Evolutionary conservation across 2,888 invertebrate species (phyloP), one percentile per base, ranked within the genome.

Genomic region (Linnaemya vulpina): DNA sequence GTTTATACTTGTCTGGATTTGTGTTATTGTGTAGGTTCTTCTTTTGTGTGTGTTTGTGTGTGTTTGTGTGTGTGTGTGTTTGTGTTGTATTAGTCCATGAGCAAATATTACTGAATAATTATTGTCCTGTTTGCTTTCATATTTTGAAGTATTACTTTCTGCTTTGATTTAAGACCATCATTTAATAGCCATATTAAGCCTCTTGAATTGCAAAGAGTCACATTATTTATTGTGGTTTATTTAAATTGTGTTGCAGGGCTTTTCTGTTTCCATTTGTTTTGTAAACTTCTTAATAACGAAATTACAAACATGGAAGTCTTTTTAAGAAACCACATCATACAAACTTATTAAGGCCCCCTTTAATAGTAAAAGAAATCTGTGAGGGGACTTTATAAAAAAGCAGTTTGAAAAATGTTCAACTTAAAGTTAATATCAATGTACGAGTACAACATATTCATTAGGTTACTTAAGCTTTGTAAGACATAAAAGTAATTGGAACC

Each of bases 191-290:
- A 71, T 77, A 76, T 79, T 85, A 85, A 85, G 82, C 85, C 82
- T 62, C 78, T 79, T 78, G 68, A 71, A 67, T 82, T 74, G 85
- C 78, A 75, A 58, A 79, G 75, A 85, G 85, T 85, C 85, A 85
- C 82, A 85, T 85, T 82, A 85, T 85, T 82, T 83, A 71, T 79
- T 85, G 85, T 82, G 82, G 85, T 82, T 85, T 78, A 85, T 82
- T 82, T 67, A 75, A 74, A 70, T 63, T 82, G 58, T 65, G 51
- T 58, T 68, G 11, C 71, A 51, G 43, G 51, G 65, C 15, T 51
- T 51, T 20, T 67, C 20, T 60, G 2, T 55, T 55, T 60, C 17
- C 30, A 38, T 76, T 68, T 70, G 40, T 78, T 74, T 62, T 74
- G 63, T n/a, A 25, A 60, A 78, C 25, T 49, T 46, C 46, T 51